These are phyloP conservation scores for Synanceia verrucosa DNA, from an alignment of 2,797 vertebrate genomes.

Conservation along the genomic window DNA sequence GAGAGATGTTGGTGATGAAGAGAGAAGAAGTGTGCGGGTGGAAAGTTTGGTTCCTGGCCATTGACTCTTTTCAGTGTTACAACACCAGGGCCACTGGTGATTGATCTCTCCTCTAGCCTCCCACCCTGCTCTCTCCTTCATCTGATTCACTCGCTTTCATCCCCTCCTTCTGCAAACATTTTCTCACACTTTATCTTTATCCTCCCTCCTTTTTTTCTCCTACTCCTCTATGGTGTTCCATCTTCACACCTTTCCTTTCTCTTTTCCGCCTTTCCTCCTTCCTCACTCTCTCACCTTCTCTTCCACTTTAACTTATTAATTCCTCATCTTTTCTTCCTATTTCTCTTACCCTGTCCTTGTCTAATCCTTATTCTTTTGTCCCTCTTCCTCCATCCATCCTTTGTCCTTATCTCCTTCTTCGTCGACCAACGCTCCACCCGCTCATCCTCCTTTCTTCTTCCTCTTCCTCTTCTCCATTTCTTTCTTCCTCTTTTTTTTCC, in stretches of 20 bases:
- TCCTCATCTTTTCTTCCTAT: too few relatives aligned
- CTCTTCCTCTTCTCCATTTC: neutral
- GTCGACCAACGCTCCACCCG: neutral
- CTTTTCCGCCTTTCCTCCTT: neutral
- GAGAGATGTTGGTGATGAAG: slow-evolving; percentile 38
- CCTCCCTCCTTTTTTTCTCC: neutral
- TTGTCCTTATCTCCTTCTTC: neutral
- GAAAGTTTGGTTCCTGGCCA: slow-evolving; percentile 68
- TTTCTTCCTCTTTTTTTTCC: neutral
- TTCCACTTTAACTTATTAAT: neutral
- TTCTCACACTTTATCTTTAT: slow-evolving; percentile 23
- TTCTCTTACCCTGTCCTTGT: neutral
- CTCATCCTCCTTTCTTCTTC: neutral
- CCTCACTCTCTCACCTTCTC: neutral
- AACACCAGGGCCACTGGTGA: slow-evolving; percentile 51
- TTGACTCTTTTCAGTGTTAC: slow-evolving; percentile 66
- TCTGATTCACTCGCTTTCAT: slow-evolving; percentile 48
- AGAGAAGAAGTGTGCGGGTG: slow-evolving; percentile 56
- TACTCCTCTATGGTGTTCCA: neutral
- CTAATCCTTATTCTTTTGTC: neutral
- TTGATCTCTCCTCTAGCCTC: slow-evolving; percentile 54
- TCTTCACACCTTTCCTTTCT: neutral
- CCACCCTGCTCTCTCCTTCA: slow-evolving; percentile 38
- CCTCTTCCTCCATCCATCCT: too few relatives aligned
- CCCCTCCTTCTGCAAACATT: slow-evolving; percentile 26